These are phyloP conservation scores for Pristionchus fissidentatus DNA, from an alignment of 2,888 invertebrate species.

Conservation along the genomic window DNA sequence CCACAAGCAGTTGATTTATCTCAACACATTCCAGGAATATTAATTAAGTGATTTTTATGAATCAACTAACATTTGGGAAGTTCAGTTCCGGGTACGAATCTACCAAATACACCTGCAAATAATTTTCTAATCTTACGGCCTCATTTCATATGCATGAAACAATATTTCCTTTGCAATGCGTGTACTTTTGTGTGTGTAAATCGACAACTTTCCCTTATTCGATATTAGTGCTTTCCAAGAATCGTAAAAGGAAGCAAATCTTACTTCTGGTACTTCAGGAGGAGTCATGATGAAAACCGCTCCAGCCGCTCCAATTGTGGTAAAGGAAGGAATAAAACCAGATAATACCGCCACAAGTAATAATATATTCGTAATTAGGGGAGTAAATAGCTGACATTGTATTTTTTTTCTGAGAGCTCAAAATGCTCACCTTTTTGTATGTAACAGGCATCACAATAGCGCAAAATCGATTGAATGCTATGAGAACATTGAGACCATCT, in stretches of 20 bases:
- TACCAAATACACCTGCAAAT: background rate
- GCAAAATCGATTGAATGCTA: background rate
- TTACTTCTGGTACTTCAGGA: background rate
- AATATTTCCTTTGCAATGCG: too few species aligned
- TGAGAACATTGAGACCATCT: background rate
- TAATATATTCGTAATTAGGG: background rate
- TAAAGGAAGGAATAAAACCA: background rate
- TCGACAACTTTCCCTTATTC: background rate
- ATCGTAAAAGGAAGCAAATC: background rate
- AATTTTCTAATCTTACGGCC: too few species aligned
- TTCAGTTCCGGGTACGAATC: background rate
- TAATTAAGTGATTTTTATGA: background rate
- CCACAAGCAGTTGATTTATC: background rate
- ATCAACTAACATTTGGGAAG: background rate
- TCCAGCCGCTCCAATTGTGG: background rate
- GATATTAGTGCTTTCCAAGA: background rate
- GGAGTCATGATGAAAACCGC: background rate
- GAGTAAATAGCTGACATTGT: background rate
- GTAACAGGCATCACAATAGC: background rate
- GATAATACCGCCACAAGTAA: background rate
- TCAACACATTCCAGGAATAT: too few species aligned
- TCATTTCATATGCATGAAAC: too few species aligned
- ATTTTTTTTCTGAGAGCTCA: background rate
- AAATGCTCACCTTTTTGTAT: background rate
- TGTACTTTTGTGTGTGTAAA: too few species aligned